Evolutionary conservation across 2,888 invertebrate species (phyloP).

Genomic region (Pseudococcus jackbeardsleyi): DNA sequence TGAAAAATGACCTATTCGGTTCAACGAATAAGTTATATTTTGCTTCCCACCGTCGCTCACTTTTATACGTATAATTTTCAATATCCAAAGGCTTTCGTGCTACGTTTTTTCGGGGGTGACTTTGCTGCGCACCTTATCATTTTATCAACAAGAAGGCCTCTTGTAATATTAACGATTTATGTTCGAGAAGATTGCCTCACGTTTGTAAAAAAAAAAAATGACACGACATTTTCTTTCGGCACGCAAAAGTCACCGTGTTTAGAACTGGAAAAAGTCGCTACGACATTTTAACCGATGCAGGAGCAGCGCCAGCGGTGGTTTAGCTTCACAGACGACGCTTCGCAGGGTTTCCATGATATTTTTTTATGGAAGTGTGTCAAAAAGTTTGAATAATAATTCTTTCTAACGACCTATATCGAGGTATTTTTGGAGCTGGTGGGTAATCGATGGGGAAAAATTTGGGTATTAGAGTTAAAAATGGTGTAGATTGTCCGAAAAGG

Average conservation of each 20-base stretch:
- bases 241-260: conserved; percentile 45
- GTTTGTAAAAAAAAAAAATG: conserved; percentile 29
- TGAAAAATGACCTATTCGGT: conserved; percentile 39
- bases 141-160: conserved; percentile 36
- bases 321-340: background rate
- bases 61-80: background rate
- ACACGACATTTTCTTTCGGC: conserved; percentile 51
- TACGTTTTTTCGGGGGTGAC: background rate
- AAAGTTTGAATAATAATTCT: background rate
- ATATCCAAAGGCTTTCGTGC: conserved; percentile 31
- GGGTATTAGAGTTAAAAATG: background rate
- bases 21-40: conserved; percentile 16
- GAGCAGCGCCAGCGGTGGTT: background rate
- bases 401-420: background rate
- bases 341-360: background rate
- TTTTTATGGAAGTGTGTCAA: background rate
- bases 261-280: conserved; percentile 32
- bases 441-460: background rate
- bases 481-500: background rate
- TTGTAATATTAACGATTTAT: conserved; percentile 43
- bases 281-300: conserved; percentile 18
- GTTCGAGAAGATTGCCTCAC: conserved; percentile 45
- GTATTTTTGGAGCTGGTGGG: no score
- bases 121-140: conserved; percentile 15
- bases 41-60: background rate